Conservation (phyloP, 1,140 invertebrate species). For the Alviniconcha marisindica region DNA sequence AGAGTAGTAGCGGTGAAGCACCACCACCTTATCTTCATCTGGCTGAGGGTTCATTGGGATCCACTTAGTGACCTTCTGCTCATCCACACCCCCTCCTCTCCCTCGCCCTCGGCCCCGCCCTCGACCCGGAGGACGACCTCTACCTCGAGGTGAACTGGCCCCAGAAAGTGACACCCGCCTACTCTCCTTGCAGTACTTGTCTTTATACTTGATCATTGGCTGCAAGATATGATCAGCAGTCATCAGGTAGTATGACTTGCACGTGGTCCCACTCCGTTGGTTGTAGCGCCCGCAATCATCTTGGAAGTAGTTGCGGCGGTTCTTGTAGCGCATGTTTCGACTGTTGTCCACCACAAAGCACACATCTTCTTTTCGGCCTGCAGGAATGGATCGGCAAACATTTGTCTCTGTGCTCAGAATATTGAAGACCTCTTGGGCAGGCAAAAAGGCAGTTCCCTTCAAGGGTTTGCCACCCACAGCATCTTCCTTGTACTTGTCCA, state of each 20-base stretch:
- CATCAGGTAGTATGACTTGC: slow-evolving; percentile 25
- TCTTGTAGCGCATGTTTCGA: slow-evolving; percentile 17
- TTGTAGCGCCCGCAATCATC: slow-evolving; percentile 34
- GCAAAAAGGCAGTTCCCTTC: neutral
- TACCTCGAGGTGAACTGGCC: neutral
- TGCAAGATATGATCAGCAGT: neutral
- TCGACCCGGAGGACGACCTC: neutral
- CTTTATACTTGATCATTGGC: slow-evolving; percentile 10
- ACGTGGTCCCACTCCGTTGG: neutral
- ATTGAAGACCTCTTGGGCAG: slow-evolving; percentile 20
- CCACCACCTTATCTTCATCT: slow-evolving; percentile 3
- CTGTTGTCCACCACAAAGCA: slow-evolving; percentile 32
- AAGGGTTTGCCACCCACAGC: slow-evolving; percentile 23
- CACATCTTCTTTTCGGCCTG: slow-evolving; percentile 25
- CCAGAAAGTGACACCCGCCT: neutral
- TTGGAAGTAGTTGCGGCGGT: slow-evolving; percentile 27
- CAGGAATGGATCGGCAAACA: neutral
- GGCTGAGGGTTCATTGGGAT: slow-evolving; percentile 35
- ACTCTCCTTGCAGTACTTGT: slow-evolving; percentile 28
- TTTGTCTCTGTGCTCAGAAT: neutral
- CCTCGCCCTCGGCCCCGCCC: neutral
- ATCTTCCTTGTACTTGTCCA: slow-evolving; percentile 12
- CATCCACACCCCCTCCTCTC: neutral
- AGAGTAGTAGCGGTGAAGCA: slow-evolving; percentile 32
- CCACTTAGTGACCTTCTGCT: slow-evolving; percentile 12